Evolutionary conservation across 92 coral and sea anemone species (phyloP), one percentile per base, ranked within the genome.

Genomic region (Palythoa caribaeorum): DNA sequence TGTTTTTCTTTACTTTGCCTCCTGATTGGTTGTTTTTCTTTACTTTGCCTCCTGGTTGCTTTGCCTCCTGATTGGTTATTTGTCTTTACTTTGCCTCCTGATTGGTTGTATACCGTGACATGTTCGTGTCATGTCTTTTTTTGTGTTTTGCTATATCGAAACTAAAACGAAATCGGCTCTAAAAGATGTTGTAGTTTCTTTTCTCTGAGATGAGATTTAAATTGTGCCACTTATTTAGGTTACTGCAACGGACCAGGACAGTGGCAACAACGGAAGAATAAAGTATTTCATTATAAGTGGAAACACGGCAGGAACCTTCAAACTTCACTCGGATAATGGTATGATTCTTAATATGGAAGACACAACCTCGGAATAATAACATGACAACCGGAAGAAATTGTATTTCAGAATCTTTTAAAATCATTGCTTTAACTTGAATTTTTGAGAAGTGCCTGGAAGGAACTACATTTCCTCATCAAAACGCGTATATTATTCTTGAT

Each of bases 201-300:
- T 59, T 4, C 13, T 17, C 13, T 59, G 14, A 59, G 14, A 17
- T 20, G 7, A 9, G 20, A 17, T 83, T 17, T 9, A 5, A 21
- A 16, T 44, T 40, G 1, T 5, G 5, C 2, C 6, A 16, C 11
- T 73, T 6, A 15, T 21, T 38, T 83, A 94, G 94, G 93, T 97
- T 28, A 39, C 88, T 20, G 97, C 99, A 10, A 92, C 92, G 52
- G 99, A 97, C 86, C 84, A 66, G 57, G 99, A 97, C 71, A 88
- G 94, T 62, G 97, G 96, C 19, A 53, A 60, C 38, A 97, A 97
- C 83, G 96, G 92, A 9, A 38, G 76, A 11, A 84, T 95, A 54
- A 76, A 90, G 40, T 95, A 91, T 70, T 36, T 20, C 78, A 93
- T 95, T 52, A 40, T 15, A 38, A 81, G 68, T 6, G 98, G 98